Evolutionary conservation across 2,797 vertebrate genomes (phyloP), one percentile per base, ranked within the genome.

Genomic region (Phoxinus dragarum): DNA sequence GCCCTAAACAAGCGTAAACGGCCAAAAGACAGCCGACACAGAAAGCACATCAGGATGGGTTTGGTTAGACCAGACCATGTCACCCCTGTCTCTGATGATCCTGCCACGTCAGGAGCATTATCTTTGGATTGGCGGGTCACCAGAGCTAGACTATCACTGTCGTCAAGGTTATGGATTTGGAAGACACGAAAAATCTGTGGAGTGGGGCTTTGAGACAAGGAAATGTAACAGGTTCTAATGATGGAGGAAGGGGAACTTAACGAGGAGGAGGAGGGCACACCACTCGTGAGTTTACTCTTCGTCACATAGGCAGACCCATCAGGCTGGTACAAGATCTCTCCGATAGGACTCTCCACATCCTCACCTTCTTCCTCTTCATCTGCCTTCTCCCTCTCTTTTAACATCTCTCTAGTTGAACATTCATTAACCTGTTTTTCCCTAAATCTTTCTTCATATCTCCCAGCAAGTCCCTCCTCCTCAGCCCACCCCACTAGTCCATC

Each of bases 91-190:
- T 95, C 96, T 94, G 96, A 96, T 94, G 96, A 93, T 94, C 96
- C 96, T 93, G 80, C 81, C 92, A 96, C 95, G 94, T 96, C 95
- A 92, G 96, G 95, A 86, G 90, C 64, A 89, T 95, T 96, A 96
- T 97, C 97, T 97, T 97, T 97, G 96, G 96, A 96, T 96, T 97
- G 95, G 89, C 95, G 95, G 93, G 96, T 96, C 94, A 96, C 96
- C 96, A 95, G 96, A 95, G 96, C 96, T 93, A 95, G 96, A 92
- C 96, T 94, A 56, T 97, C 96, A 84, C 95, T 96, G 95, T 95
- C 95, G 94, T 95, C 96, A 94, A 95, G 96, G 93, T 96, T 95
- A 92, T 95, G 95, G 93, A 97, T 95, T 93, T 97, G 96, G 82
- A 97, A 97, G 90, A 97, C 97, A 90, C 95, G 95, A 94, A 97